Evolutionary conservation across 64 coral and sea anemone species (phyloP).

Genomic region (Actinia equina): DNA sequence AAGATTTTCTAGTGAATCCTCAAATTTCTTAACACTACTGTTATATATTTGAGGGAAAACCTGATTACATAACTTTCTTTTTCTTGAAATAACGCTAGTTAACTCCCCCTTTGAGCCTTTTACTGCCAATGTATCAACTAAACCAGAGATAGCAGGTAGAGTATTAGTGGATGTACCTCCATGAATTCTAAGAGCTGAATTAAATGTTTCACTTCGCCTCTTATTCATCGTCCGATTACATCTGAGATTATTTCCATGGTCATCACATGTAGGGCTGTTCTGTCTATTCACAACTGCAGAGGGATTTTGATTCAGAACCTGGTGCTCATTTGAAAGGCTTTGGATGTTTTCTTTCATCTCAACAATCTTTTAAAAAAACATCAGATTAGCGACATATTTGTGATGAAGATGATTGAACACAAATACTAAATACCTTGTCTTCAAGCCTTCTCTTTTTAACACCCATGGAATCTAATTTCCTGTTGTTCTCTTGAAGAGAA

Average conservation of each 20-base stretch:
- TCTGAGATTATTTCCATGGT: slow-evolving; percentile 41
- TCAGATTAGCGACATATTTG: slow-evolving; percentile 24
- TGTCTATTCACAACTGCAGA: slow-evolving; percentile 38
- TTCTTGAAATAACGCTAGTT: slow-evolving; percentile 26
- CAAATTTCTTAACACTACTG: slow-evolving; percentile 32
- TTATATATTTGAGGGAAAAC: slow-evolving; percentile 34
- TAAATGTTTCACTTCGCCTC: slow-evolving; percentile 31
- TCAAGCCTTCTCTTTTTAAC: slow-evolving; percentile 39
- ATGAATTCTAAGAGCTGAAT: slow-evolving; percentile 41
- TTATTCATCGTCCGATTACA: slow-evolving; percentile 30
- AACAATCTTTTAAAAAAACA: slow-evolving; percentile 29
- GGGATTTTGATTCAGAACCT: slow-evolving; percentile 18
- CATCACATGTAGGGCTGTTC: slow-evolving; percentile 37
- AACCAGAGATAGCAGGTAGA: slow-evolving; percentile 37
- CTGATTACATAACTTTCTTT: slow-evolving; percentile 35
- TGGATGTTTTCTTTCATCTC: slow-evolving; percentile 43
- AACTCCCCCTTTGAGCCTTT: slow-evolving; percentile 18
- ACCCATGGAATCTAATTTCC: slow-evolving; percentile 29
- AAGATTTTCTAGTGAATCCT: slow-evolving; percentile 32
- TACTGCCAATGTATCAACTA: slow-evolving; percentile 41
- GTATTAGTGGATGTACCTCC: slow-evolving; percentile 20
- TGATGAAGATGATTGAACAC: slow-evolving; percentile 5
- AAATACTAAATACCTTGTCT: slow-evolving; percentile 39
- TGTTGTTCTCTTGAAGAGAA: slow-evolving; percentile 26
- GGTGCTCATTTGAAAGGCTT: slow-evolving; percentile 32